Percentiles rank a stretch among this genome's conserved stretches.
These are phyloP conservation scores for Drosophila cardini DNA, from an alignment of 1,140 invertebrate genomes.

Conservation along the genomic window DNA sequence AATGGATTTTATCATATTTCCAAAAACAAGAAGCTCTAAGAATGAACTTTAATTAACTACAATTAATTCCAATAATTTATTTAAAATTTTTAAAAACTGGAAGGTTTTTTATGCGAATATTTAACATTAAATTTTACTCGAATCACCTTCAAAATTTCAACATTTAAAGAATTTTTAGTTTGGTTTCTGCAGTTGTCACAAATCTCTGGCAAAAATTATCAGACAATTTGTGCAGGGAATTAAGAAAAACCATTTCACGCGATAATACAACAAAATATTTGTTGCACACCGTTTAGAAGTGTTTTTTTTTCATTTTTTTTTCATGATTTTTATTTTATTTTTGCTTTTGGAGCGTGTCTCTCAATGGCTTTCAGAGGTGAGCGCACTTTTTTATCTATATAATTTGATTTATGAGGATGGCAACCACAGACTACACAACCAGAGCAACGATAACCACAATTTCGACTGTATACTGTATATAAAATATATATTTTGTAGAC, in stretches of 20 bases:
- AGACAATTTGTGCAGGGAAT: slow-evolving; percentile 19
- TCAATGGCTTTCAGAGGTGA: slow-evolving; percentile 47
- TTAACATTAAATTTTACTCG: no score
- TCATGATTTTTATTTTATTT: not conserved
- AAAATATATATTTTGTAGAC: slow-evolving; percentile 4
- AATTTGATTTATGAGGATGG: slow-evolving; percentile 71
- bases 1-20: no score
- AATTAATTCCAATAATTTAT: no score
- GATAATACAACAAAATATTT: slow-evolving; percentile 31
- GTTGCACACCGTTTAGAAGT: slow-evolving; percentile 47
- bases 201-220: not conserved
- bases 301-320: slow-evolving; percentile 21
- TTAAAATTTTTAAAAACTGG: no score
- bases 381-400: slow-evolving; percentile 60
- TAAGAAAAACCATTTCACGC: slow-evolving; percentile 19
- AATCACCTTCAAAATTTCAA: no score
- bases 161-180: not conserved
- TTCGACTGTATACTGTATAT: slow-evolving; percentile 45
- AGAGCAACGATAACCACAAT: slow-evolving; percentile 1
- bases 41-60: no score
- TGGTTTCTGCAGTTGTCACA: not conserved
- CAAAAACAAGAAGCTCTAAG: no score
- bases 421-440: slow-evolving; percentile 30
- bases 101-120: no score
- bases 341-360: slow-evolving; percentile 26